Percentiles rank a stretch among this genome's conserved stretches.
Conservation (phyloP, 2,888 invertebrate genomes). For the Kuschelorhynchus macadamiae region DNA sequence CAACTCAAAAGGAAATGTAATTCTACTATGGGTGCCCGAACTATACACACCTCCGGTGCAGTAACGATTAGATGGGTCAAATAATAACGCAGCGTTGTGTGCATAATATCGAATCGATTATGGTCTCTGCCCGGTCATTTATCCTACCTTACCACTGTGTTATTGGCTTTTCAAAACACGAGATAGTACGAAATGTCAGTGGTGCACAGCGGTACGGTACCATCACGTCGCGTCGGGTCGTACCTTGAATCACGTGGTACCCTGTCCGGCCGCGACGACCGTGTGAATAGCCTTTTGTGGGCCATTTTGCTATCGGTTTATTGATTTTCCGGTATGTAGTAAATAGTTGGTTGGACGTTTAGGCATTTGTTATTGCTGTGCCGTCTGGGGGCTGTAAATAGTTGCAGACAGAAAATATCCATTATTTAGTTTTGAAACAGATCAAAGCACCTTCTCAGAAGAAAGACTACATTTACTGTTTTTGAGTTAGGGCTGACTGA, state of each 20-base stretch:
- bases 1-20: no score
- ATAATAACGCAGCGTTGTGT: background rate
- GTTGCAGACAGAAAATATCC: no score
- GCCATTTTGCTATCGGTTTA: constrained; percentile 5
- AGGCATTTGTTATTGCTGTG: background rate
- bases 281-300: constrained; percentile 22
- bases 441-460: no score
- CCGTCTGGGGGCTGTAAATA: no score
- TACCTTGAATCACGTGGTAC: constrained; percentile 14
- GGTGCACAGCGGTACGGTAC: constrained; percentile 29
- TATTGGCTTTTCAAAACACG: constrained; percentile 26
- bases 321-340: constrained; percentile 16
- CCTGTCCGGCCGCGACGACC: constrained; percentile 1
- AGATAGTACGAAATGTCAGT: constrained; percentile 28
- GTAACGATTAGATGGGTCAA: background rate
- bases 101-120: constrained; percentile 13
- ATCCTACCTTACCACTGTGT: constrained; percentile 12
- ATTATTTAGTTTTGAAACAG: no score
- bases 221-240: constrained; percentile 8
- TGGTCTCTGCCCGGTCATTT: constrained; percentile 21
- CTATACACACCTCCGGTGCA: constrained; percentile 7
- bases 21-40: background rate
- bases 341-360: no score
- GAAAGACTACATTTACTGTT: no score
- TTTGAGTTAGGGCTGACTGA: no score